Base-by-base conservation (phyloP, 2,888 invertebrate genomes). In the Biston betularia region DNA sequence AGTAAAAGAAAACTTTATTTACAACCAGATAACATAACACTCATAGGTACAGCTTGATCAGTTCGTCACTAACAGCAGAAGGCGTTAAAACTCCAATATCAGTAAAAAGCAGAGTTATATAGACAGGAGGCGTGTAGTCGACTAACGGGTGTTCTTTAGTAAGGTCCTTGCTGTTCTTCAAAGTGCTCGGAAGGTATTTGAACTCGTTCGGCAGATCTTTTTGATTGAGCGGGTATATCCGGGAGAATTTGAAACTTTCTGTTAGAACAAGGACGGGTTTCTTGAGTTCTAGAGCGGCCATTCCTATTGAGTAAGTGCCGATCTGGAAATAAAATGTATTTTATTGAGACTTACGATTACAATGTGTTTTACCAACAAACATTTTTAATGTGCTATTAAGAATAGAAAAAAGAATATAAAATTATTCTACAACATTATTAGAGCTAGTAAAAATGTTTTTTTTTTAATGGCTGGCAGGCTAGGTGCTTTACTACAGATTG, bases 241-340 rank as follows among this genome's bases (percentile, higher is more conserved):
- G 95, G 0, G 98, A 97, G 92, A 99, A 99, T 89, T 99, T 99
- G 86, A 99, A 99, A 87, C 99, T 99, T 89, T 99, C 99, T 0
- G 98, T 97, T 33, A 99, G 93, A 0, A 99, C 99, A 87, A 98
- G 99, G 63, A 99, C 96, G 0, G 98, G 98, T 85, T 98, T 99
- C 81, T 99, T 98, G 90, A 98, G 96, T 91, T 97, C 97, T 71
- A 96, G 94, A 0, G 98, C 98, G 83, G 97, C 97, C 78, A 98
- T 94, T 5, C 97, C 98, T 93, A 98, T 95, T 4, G 97, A 96
- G 82, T 97, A 98, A 52, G 96, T 97, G 55, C 98, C 98, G 79
- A 98, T 96, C 95, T 98, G 94, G 40, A 87, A 75, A 46, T n/a
- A 63, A 76, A 14, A 14, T 45, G 3, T 1, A 8, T 12, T 6